Conservation (phyloP, 1,140 invertebrate genomes). For the Augochlora pura region DNA sequence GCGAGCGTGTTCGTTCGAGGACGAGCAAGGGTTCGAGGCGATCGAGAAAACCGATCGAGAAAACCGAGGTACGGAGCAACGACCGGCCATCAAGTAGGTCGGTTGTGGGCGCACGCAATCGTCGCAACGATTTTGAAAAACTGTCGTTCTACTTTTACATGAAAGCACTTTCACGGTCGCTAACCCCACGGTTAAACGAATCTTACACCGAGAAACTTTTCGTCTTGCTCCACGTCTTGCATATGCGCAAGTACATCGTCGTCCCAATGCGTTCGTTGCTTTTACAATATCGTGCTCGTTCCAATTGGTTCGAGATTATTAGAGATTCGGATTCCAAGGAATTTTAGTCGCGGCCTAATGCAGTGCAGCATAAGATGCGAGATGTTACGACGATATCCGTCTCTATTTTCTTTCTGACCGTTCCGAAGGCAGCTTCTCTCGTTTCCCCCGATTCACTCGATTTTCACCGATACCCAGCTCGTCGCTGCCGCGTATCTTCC, state of each 20-base stretch:
- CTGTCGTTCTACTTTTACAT: conserved; percentile 76
- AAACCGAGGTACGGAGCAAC: conserved; percentile 72
- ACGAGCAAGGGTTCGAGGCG: conserved; percentile 66
- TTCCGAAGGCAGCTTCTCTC: neutral
- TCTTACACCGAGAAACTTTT: conserved; percentile 44
- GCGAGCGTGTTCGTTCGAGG: conserved; percentile 24
- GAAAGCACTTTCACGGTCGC: conserved; percentile 79
- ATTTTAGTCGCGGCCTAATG: too few species aligned
- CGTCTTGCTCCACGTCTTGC: neutral
- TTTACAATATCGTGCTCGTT: too few species aligned
- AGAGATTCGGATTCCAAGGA: too few species aligned
- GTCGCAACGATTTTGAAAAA: conserved; percentile 79
- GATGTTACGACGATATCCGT: neutral
- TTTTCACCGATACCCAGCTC: neutral
- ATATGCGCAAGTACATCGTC: neutral
- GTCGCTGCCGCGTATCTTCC: neutral
- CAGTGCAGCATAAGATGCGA: too few species aligned
- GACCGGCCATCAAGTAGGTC: conserved; percentile 74
- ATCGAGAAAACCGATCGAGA: conserved; percentile 73
- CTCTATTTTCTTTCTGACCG: conserved; percentile 4
- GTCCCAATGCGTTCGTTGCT: neutral
- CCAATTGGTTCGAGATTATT: too few species aligned
- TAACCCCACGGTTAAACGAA: conserved; percentile 70
- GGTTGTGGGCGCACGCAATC: conserved; percentile 79
- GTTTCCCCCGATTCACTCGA: conserved; percentile 7